These are phyloP conservation scores for Agriopis marginaria DNA, from an alignment of 2,888 invertebrate species.

Conservation along the genomic window DNA sequence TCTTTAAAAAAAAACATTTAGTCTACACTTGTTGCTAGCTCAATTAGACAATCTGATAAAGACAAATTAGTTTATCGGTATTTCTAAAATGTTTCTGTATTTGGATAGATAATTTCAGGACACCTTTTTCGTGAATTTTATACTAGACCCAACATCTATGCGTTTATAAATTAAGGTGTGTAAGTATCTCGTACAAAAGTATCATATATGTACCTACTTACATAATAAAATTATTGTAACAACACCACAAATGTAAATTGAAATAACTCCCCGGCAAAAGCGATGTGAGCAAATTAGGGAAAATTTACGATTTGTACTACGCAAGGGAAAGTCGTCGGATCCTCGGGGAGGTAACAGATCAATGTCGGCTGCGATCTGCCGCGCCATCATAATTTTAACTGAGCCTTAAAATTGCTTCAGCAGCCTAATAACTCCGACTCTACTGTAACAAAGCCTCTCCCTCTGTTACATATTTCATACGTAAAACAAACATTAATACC, in stretches of 20 bases:
- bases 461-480: constrained; percentile 26
- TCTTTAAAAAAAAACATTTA: no score
- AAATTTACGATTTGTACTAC: constrained; percentile 61
- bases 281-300: constrained; percentile 62
- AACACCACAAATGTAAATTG: constrained; percentile 56
- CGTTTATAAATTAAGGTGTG: no score
- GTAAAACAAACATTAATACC: constrained; percentile 36
- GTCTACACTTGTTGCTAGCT: no score
- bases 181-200: not conserved
- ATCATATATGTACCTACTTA: not conserved
- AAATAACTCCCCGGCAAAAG: constrained; percentile 57
- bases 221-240: constrained; percentile 3
- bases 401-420: constrained; percentile 29
- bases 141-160: no score
- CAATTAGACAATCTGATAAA: no score
- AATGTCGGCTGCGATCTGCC: constrained; percentile 32
- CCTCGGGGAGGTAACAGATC: constrained; percentile 53
- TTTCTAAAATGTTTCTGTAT: no score
- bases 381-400: constrained; percentile 29
- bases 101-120: no score
- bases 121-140: no score
- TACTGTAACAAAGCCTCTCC: constrained; percentile 14
- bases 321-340: constrained; percentile 51
- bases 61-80: no score
- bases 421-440: constrained; percentile 25